Conservation (phyloP, 2,888 invertebrate species). For the Sarcophaga rosellei region DNA sequence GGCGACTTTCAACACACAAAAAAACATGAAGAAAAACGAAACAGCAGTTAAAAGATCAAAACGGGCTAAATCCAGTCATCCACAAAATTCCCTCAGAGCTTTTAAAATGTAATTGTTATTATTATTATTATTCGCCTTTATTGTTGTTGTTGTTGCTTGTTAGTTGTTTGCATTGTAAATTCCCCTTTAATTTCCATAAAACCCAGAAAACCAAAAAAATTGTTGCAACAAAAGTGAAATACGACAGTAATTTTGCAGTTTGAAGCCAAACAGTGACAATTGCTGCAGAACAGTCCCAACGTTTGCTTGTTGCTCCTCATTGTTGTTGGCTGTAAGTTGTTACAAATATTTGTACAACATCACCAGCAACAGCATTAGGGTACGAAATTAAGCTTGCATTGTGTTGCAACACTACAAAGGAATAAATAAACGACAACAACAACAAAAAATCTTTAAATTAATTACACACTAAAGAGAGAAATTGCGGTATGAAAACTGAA, state of each 20-base stretch:
- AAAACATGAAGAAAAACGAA: constrained; percentile 13
- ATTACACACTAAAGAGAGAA: constrained; percentile 56
- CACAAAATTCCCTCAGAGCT: constrained; percentile 43
- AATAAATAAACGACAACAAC: no score
- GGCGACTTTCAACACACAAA: constrained; percentile 20
- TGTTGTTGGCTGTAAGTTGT: not conserved
- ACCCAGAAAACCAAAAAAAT: not conserved
- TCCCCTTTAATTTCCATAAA: not conserved
- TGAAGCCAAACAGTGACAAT: not conserved
- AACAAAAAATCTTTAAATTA: constrained; percentile 57
- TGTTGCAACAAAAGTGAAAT: constrained; percentile 41
- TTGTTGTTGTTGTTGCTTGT: not conserved
- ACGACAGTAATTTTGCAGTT: not conserved
- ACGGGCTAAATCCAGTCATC: not conserved
- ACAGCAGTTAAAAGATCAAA: not conserved
- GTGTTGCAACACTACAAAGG: no score
- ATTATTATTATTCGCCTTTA: not conserved
- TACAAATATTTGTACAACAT: constrained; percentile 33
- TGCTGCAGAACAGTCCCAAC: constrained; percentile 3
- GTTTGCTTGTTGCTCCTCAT: not conserved
- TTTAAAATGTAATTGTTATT: not conserved
- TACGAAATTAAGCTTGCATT: not conserved
- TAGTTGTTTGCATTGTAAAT: not conserved
- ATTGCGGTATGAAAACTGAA: constrained; percentile 40
- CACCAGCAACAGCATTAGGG: not conserved